Conservation (phyloP, 37 sponge, comb jelly and placozoan species). For the Eunapius fragilis region DNA sequence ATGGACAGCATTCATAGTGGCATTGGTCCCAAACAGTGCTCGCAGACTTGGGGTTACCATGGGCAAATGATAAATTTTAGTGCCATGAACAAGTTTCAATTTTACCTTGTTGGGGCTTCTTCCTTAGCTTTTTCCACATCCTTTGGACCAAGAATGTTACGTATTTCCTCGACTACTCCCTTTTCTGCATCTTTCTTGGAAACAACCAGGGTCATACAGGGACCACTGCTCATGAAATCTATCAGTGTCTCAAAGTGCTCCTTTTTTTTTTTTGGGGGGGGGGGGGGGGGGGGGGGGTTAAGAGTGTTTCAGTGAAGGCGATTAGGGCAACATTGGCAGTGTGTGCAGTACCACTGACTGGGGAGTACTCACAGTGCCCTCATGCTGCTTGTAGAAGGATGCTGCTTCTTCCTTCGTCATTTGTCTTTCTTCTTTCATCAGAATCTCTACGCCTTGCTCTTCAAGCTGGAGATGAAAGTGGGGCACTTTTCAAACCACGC, state of each 20-base stretch:
- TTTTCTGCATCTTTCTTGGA: constrained; percentile 86
- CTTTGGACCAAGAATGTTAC: constrained; percentile 86
- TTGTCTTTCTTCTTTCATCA: constrained; percentile 74
- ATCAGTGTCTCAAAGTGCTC: constrained; percentile 83
- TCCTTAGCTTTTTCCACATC: constrained; percentile 88
- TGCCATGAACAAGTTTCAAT: background rate
- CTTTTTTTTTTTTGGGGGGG: too few species aligned
- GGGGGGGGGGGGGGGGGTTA: too few species aligned
- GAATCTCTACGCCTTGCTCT: constrained; percentile 68
- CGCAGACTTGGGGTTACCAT: constrained; percentile 64
- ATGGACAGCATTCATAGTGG: constrained; percentile 93
- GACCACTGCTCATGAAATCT: constrained; percentile 94
- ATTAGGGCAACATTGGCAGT: background rate
- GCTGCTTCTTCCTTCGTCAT: constrained; percentile 87
- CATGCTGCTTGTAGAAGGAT: constrained; percentile 90
- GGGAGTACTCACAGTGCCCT: constrained; percentile 64
- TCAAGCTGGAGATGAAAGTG: constrained; percentile 18
- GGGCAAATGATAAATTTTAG: background rate
- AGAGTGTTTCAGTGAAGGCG: too few species aligned
- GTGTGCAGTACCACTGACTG: background rate
- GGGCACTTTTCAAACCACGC: background rate
- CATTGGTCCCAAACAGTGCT: constrained; percentile 84
- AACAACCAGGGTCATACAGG: constrained; percentile 82
- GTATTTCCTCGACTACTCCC: constrained; percentile 76
- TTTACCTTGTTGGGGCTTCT: constrained; percentile 83